Percentiles rank a stretch among this genome's conserved stretches.
phyloP scores from a whole-genome alignment of 1,140 invertebrate species.

The Conus ventricosus region DNA sequence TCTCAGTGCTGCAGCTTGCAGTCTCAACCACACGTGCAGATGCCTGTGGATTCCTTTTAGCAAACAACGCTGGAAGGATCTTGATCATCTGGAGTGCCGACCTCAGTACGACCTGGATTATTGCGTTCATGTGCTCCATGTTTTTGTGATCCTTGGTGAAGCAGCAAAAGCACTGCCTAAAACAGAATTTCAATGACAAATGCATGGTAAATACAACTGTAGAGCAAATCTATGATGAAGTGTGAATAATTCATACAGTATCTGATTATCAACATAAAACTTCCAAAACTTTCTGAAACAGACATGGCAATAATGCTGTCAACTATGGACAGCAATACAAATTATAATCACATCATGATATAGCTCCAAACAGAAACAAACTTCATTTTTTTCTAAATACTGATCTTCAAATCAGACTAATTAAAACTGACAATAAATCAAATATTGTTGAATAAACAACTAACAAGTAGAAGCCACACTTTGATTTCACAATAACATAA shows the following conservation, averaged over 20 bases:
- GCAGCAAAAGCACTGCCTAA: conserved; percentile 92
- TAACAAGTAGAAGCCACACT: no score
- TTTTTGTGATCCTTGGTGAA: conserved; percentile 92
- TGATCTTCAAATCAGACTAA: no score
- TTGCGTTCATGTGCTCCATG: conserved; percentile 89
- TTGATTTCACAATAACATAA: no score
- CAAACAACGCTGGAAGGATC: conserved; percentile 65
- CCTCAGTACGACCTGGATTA: conserved; percentile 86
- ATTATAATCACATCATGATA: no score
- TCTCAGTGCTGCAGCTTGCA: conserved; percentile 4
- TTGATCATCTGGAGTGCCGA: conserved; percentile 72
- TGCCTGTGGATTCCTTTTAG: conserved; percentile 49
- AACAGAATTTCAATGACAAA: conserved; percentile 34
- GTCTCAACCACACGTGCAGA: conserved; percentile 17
- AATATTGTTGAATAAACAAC: no score
- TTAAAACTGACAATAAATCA: no score
- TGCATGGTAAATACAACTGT: neutral
- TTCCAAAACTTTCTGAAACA: neutral
- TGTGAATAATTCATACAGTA: neutral
- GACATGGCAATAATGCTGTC: neutral
- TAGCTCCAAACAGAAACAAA: no score
- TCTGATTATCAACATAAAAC: neutral
- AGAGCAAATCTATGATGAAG: neutral
- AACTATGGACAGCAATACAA: neutral
- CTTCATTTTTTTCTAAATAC: no score